phyloP scores from a whole-genome alignment of 2,113 vertebrate species.

The Vidua macroura region DNA sequence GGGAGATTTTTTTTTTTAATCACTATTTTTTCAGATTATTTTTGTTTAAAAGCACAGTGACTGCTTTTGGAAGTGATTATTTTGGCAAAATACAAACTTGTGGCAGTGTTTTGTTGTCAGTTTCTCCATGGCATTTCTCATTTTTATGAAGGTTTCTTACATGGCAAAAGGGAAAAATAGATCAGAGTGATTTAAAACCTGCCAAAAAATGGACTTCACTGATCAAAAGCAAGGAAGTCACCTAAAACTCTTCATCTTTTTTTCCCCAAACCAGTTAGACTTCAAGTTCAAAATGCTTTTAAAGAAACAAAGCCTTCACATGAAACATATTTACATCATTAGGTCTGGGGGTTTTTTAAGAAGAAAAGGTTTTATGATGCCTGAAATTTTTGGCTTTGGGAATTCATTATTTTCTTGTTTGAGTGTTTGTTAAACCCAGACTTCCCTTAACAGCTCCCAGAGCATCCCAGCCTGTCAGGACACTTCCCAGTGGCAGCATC shows the following conservation, averaged over 20 bases:
- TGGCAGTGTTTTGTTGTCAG: background rate
- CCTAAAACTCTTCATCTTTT: background rate
- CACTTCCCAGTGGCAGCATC: background rate
- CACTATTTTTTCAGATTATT: background rate
- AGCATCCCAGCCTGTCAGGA: background rate
- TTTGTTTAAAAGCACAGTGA: background rate
- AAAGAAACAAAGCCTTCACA: background rate
- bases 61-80: background rate
- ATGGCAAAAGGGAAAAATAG: background rate
- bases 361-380: background rate
- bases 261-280: background rate
- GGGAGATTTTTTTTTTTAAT: background rate
- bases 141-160: background rate
- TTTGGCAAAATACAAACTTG: background rate
- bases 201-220: background rate
- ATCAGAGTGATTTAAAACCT: background rate
- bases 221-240: background rate
- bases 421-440: background rate
- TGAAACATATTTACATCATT: background rate
- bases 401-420: background rate
- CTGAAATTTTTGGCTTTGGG: background rate
- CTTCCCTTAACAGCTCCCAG: background rate
- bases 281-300: background rate
- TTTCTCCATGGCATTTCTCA: background rate
- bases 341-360: fast-evolving